Evolutionary conservation across 1,140 invertebrate species (phyloP).

Genomic region (Zophobas morio): DNA sequence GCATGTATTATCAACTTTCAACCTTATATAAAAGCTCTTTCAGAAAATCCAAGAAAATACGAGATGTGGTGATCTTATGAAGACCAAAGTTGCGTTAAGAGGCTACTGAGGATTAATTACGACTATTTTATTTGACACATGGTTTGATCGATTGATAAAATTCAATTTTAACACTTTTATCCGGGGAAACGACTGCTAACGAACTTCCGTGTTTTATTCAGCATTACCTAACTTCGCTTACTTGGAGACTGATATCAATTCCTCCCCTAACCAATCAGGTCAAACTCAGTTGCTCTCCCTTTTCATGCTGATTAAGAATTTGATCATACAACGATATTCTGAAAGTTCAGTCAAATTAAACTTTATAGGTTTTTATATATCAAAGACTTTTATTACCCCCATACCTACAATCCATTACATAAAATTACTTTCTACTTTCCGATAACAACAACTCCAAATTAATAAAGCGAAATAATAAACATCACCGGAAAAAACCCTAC

Average conservation of each 20-base stretch:
- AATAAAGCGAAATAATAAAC: neutral
- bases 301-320: constrained; percentile 41
- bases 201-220: constrained; percentile 11
- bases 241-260: constrained; percentile 41
- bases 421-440: neutral
- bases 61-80: constrained; percentile 42
- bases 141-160: constrained; percentile 22
- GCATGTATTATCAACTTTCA: constrained; percentile 61
- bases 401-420: neutral
- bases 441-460: constrained; percentile 16
- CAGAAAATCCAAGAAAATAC: constrained; percentile 42
- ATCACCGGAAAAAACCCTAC: neutral
- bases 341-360: constrained; percentile 40
- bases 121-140: constrained; percentile 10
- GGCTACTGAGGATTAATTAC: constrained; percentile 24
- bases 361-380: constrained; percentile 32
- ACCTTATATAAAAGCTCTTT: constrained; percentile 57
- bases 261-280: constrained; percentile 43
- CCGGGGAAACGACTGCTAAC: neutral
- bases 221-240: constrained; percentile 44
- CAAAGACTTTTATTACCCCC: constrained; percentile 14
- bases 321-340: constrained; percentile 41
- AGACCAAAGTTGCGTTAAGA: constrained; percentile 6
- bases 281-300: constrained; percentile 38
- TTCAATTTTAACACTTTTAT: constrained; percentile 29